These are phyloP conservation scores for Odontamblyopus rebecca DNA, from an alignment of 2,797 vertebrate genomes.

Conservation along the genomic window DNA sequence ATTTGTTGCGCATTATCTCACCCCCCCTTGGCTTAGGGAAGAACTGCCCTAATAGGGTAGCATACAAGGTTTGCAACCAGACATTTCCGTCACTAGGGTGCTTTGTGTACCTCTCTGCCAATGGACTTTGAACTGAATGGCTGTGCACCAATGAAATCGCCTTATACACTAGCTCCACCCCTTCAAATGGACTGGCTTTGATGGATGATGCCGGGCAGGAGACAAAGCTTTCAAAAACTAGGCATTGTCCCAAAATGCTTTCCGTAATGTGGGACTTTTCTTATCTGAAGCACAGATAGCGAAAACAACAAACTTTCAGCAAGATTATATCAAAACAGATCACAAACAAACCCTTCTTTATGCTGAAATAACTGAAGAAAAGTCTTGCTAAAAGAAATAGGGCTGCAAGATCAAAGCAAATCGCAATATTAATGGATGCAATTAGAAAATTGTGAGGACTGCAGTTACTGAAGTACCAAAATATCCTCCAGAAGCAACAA, in stretches of 20 bases:
- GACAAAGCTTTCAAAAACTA: constrained; percentile 81
- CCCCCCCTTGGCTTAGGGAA: constrained; percentile 97
- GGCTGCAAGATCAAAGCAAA: too few relatives aligned
- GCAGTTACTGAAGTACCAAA: too few relatives aligned
- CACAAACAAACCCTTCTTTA: neutral
- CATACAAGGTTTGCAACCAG: constrained; percentile 96
- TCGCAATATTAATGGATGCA: too few relatives aligned
- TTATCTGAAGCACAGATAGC: constrained; percentile 5
- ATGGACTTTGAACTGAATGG: constrained; percentile 77
- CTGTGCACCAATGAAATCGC: constrained; percentile 84
- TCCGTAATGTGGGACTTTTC: constrained; percentile 31
- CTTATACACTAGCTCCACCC: constrained; percentile 75
- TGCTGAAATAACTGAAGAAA: constrained; percentile 11
- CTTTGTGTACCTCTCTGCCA: constrained; percentile 74
- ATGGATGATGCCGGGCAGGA: constrained; percentile 74
- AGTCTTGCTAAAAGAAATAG: neutral
- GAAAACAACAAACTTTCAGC: constrained; percentile 4
- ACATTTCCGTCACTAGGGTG: constrained; percentile 75
- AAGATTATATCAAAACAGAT: too few relatives aligned
- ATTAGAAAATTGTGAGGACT: too few relatives aligned
- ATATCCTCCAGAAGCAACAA: too few relatives aligned
- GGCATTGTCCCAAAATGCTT: constrained; percentile 33
- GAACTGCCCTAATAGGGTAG: constrained; percentile 98
- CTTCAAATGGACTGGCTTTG: constrained; percentile 84
- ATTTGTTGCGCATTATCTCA: constrained; percentile 95